Evolutionary conservation across 2,888 invertebrate species (phyloP).

Genomic region (Tetanocera ferruginea): DNA sequence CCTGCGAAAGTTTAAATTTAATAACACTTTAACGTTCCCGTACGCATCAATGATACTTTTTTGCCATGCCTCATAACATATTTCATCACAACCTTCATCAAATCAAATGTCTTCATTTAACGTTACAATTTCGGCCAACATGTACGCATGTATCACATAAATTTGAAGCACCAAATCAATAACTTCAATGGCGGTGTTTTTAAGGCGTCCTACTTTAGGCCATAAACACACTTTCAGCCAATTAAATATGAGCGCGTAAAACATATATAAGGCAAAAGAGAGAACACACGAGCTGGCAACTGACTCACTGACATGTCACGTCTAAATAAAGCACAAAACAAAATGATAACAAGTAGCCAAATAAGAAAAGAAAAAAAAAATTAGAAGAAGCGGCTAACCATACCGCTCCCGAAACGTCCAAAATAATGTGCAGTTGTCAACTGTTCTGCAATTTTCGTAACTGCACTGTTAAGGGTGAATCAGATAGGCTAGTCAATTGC

Average conservation of each 20-base stretch:
- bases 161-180: constrained; percentile 23
- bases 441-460: too few relatives aligned
- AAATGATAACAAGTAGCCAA: background rate
- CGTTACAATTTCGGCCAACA: background rate
- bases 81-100: too few relatives aligned
- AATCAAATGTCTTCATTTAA: constrained; percentile 19
- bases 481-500: too few relatives aligned
- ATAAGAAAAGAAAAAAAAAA: background rate
- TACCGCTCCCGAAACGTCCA: constrained; percentile 10
- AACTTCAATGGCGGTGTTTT: background rate
- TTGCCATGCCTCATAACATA: too few relatives aligned
- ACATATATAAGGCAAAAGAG: constrained; percentile 2
- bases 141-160: background rate
- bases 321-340: constrained; percentile 11
- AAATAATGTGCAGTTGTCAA: constrained; percentile 20
- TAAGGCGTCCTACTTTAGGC: background rate
- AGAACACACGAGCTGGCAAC: background rate
- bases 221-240: constrained; percentile 34
- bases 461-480: too few relatives aligned
- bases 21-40: too few relatives aligned
- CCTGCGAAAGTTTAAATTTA: too few relatives aligned
- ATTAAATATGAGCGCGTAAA: constrained; percentile 21
- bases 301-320: constrained; percentile 24
- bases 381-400: background rate
- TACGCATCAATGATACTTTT: too few relatives aligned